Conservation (phyloP, 2,113 vertebrate species). For the Hypocryptadius cinnamomeus region DNA sequence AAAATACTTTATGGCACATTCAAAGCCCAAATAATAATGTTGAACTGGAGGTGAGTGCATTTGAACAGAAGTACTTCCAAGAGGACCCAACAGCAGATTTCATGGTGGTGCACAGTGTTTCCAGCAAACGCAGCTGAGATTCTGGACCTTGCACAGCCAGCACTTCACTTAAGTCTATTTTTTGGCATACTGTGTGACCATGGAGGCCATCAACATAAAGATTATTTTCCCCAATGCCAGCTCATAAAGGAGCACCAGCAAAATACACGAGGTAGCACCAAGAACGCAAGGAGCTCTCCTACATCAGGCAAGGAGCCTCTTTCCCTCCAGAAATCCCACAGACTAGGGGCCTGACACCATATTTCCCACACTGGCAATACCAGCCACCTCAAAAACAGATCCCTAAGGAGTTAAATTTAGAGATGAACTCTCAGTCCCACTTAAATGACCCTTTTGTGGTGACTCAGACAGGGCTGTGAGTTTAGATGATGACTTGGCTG, state of each 20-base stretch:
- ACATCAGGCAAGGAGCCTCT: neutral
- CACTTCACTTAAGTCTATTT: neutral
- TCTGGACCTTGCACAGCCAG: neutral
- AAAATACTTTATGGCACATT: neutral
- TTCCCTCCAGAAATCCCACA: neutral
- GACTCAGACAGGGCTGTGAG: neutral
- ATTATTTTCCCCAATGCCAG: neutral
- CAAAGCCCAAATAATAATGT: neutral
- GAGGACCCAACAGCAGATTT: neutral
- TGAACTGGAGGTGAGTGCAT: neutral
- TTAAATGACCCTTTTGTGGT: neutral
- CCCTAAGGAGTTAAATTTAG: neutral
- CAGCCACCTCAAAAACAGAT: neutral
- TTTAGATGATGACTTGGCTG: neutral
- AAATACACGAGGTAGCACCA: neutral
- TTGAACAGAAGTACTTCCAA: neutral
- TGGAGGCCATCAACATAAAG: neutral
- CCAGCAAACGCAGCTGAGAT: neutral
- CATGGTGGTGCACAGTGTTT: neutral
- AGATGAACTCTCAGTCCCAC: neutral
- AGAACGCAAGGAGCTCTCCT: neutral
- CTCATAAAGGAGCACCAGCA: neutral
- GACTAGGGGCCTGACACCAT: neutral
- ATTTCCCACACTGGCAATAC: neutral
- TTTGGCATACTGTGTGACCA: neutral